Evolutionary conservation across 2,797 vertebrate genomes (phyloP).

Genomic region (Hirundo rustica): DNA sequence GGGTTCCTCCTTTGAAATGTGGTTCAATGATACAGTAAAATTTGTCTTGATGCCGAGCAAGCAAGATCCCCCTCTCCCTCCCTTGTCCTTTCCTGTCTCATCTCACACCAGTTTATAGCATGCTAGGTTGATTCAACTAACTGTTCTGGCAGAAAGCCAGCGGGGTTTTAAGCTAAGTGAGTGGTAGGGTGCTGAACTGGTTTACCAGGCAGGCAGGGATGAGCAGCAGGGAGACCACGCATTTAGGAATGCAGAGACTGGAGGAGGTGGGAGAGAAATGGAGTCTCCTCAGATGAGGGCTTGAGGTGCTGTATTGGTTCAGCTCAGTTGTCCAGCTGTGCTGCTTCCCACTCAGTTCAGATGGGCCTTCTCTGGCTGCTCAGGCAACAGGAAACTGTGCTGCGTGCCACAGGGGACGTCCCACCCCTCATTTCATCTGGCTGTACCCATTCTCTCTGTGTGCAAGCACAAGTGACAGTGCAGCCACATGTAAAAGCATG

Average conservation of each 20-base stretch:
- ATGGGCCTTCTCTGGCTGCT: background rate
- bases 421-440: background rate
- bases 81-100: background rate
- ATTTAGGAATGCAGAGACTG: fast-evolving
- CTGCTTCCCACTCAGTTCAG: background rate
- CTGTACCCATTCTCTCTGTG: background rate
- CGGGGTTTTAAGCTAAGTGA: background rate
- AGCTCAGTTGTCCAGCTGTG: background rate
- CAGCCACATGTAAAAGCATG: background rate
- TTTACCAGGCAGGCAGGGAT: background rate
- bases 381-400: background rate
- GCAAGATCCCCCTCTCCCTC: background rate
- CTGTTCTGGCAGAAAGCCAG: background rate
- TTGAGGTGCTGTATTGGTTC: background rate
- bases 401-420: background rate
- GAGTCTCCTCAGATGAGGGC: fast-evolving
- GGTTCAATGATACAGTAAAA: background rate
- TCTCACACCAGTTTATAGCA: background rate
- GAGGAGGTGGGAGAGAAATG: background rate
- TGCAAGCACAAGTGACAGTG: fast-evolving
- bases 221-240: background rate
- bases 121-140: background rate
- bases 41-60: background rate
- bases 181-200: background rate
- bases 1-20: background rate